These are phyloP conservation scores for Mixornis gularis DNA, from an alignment of 2,113 vertebrate species.

Conservation along the genomic window DNA sequence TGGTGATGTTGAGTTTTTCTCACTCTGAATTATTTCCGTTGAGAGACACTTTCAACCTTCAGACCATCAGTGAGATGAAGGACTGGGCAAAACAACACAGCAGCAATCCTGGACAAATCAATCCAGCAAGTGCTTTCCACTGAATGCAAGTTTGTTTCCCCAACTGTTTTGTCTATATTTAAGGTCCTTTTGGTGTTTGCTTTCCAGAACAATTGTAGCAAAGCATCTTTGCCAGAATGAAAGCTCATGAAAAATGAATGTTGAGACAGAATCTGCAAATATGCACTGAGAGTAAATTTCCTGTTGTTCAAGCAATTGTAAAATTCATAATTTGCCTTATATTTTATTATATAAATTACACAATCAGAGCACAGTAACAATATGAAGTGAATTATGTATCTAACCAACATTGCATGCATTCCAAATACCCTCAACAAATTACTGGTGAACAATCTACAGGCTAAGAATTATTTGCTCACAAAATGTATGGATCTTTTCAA, in stretches of 20 bases:
- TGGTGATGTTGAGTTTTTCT: neutral
- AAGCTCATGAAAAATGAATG: slow-evolving; percentile 58
- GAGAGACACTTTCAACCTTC: neutral
- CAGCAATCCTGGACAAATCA: neutral
- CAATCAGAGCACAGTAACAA: slow-evolving; percentile 43
- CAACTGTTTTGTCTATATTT: neutral
- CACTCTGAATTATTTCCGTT: neutral
- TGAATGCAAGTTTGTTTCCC: neutral
- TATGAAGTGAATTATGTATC: slow-evolving; percentile 50
- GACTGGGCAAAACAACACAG: neutral
- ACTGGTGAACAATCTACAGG: slow-evolving; percentile 10
- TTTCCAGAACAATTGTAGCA: slow-evolving; percentile 32
- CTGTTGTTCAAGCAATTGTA: slow-evolving; percentile 55
- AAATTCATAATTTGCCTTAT: slow-evolving; percentile 52
- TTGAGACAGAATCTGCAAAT: slow-evolving; percentile 58
- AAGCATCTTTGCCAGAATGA: slow-evolving; percentile 15
- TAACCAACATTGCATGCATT: slow-evolving; percentile 36
- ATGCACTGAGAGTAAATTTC: slow-evolving; percentile 53
- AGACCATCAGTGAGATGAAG: neutral
- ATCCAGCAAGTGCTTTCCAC: neutral
- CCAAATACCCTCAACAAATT: slow-evolving; percentile 41
- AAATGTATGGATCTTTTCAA: slow-evolving; percentile 46
- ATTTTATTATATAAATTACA: slow-evolving; percentile 60
- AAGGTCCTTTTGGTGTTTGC: slow-evolving; percentile 13
- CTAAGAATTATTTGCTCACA: slow-evolving; percentile 34